Conservation (phyloP, 1,140 invertebrate genomes). For the Procambarus virginalis region DNA sequence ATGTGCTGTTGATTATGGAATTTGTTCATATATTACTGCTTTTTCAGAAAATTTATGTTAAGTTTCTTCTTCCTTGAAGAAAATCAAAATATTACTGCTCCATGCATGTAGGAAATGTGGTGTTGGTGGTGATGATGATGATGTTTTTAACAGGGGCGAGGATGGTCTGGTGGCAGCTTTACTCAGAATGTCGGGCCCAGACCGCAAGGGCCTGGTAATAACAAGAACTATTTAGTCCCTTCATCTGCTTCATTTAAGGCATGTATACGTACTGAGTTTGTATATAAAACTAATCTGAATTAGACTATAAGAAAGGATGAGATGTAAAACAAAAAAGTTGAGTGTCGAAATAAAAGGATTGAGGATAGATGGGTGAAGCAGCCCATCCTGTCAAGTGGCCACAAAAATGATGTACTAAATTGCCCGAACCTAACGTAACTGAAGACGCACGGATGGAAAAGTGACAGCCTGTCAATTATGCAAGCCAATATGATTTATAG, state of each 20-base stretch:
- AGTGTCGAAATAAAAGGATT: too few relatives aligned
- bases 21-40: background rate
- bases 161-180: conserved; percentile 67
- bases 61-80: too few relatives aligned
- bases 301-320: too few relatives aligned
- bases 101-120: background rate
- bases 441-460: too few relatives aligned
- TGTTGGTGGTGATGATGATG: background rate
- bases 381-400: too few relatives aligned
- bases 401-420: too few relatives aligned
- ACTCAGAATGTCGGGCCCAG: conserved; percentile 60
- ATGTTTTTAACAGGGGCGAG: conserved; percentile 34
- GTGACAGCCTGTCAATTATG: too few relatives aligned
- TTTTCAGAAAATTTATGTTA: background rate
- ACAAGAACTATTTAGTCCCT: conserved; percentile 64
- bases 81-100: background rate
- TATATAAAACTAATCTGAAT: too few relatives aligned
- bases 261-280: background rate
- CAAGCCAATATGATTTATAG: too few relatives aligned
- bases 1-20: background rate
- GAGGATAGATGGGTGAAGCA: too few relatives aligned
- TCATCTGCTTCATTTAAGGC: conserved; percentile 68
- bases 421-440: too few relatives aligned
- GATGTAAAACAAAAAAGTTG: too few relatives aligned
- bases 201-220: conserved; percentile 58